Conservation (phyloP, 30 jellyfish, hydroid and myxozoan genomes). For the Chrysaora quinquecirrha region DNA sequence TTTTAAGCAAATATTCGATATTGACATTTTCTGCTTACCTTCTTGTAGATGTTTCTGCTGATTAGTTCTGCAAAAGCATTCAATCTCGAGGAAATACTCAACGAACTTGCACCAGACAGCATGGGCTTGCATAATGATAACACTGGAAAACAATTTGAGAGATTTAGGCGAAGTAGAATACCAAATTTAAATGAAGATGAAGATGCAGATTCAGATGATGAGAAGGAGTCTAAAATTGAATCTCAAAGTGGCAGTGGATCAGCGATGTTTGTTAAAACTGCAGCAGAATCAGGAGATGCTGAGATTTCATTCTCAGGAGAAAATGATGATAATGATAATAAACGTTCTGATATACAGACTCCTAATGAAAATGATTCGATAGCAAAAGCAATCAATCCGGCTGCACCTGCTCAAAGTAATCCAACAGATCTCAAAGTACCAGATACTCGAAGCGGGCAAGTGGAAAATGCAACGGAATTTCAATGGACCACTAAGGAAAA, state of each 20-base stretch:
- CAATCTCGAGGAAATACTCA: slow-evolving; percentile 72
- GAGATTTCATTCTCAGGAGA: slow-evolving; percentile 54
- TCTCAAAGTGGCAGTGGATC: slow-evolving; percentile 16
- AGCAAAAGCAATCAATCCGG: slow-evolving; percentile 13
- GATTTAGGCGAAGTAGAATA: slow-evolving; percentile 83
- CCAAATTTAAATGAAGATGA: slow-evolving; percentile 41
- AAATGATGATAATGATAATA: slow-evolving; percentile 23
- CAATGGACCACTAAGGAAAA: not conserved
- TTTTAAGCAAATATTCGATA: no score
- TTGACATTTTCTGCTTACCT: no score
- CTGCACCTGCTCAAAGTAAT: slow-evolving; percentile 12
- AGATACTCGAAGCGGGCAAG: slow-evolving; percentile 8
- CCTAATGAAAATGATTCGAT: slow-evolving; percentile 19
- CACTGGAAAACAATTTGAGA: slow-evolving; percentile 77
- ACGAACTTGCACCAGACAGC: slow-evolving; percentile 86
- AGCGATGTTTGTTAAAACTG: slow-evolving; percentile 29
- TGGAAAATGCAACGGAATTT: not conserved
- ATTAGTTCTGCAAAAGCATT: slow-evolving; percentile 38
- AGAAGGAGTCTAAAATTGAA: slow-evolving; percentile 7
- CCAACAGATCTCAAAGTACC: slow-evolving; percentile 46
- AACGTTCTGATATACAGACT: slow-evolving; percentile 10
- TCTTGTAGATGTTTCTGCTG: slow-evolving; percentile 28
- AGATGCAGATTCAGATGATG: slow-evolving; percentile 49
- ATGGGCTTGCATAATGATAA: slow-evolving; percentile 38
- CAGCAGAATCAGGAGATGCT: slow-evolving; percentile 34